Evolutionary conservation across 2,888 invertebrate species (phyloP).

Genomic region (Nebria brevicollis): DNA sequence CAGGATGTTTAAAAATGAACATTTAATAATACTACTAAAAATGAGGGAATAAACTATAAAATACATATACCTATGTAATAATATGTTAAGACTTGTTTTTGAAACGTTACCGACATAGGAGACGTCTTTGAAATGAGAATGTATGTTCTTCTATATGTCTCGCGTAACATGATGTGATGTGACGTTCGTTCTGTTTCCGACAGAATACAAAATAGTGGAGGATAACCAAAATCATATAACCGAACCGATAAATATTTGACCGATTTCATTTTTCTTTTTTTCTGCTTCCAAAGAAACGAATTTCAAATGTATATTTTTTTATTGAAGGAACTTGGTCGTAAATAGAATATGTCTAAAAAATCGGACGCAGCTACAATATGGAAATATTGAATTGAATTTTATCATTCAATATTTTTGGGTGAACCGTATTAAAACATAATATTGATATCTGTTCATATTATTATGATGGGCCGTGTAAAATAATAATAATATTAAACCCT

Average conservation of each 20-base stretch:
- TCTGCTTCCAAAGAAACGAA: constrained; percentile 11
- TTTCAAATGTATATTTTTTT: constrained; percentile 38
- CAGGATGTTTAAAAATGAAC: too few relatives aligned
- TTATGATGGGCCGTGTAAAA: too few relatives aligned
- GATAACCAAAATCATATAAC: constrained; percentile 3
- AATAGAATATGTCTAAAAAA: constrained; percentile 43
- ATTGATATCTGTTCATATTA: constrained; percentile 30
- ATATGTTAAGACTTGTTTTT: background rate
- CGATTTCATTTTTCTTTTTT: constrained; percentile 35
- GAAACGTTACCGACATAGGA: background rate
- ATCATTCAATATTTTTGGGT: constrained; percentile 39
- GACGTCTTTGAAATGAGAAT: background rate
- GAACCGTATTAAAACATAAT: constrained; percentile 34
- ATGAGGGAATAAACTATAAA: too few relatives aligned
- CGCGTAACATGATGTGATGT: background rate
- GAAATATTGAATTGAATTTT: constrained; percentile 38
- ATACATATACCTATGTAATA: background rate
- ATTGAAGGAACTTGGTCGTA: constrained; percentile 38
- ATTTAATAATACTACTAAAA: too few relatives aligned
- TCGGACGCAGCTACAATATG: constrained; percentile 33
- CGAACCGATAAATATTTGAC: constrained; percentile 35
- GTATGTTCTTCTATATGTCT: background rate
- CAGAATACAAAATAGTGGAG: background rate
- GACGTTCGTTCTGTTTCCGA: constrained; percentile 1
- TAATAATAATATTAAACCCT: too few relatives aligned